Evolutionary conservation across 2,888 invertebrate genomes (phyloP).

Genomic region (Nomada goodeniana): DNA sequence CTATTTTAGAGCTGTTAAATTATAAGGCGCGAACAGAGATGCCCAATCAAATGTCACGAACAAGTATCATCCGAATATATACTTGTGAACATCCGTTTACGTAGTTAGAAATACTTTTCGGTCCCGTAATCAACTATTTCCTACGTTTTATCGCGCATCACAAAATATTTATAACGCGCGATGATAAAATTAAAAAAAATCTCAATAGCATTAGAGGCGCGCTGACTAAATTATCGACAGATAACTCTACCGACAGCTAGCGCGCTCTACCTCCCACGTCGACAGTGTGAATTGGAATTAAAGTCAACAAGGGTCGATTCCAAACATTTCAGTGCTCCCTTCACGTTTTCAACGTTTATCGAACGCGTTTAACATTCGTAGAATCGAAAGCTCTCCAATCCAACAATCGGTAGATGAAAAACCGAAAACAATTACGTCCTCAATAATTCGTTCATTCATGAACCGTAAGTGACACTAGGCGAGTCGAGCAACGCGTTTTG

Average conservation of each 20-base stretch:
- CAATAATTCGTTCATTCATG: neutral
- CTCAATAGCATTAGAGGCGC: neutral
- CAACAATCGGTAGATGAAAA: neutral
- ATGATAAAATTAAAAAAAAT: neutral
- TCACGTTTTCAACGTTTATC: neutral
- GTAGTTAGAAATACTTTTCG: neutral
- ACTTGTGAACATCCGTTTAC: constrained; percentile 17
- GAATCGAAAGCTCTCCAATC: neutral
- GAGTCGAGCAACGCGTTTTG: constrained; percentile 23
- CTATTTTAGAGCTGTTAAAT: constrained; percentile 29
- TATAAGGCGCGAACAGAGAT: constrained; percentile 51
- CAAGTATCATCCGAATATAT: neutral
- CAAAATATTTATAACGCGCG: neutral
- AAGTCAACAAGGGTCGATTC: constrained; percentile 29
- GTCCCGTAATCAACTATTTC: neutral
- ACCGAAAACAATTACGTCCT: neutral
- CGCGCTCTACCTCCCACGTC: constrained; percentile 15
- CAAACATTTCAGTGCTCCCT: constrained; percentile 29
- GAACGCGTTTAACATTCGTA: neutral
- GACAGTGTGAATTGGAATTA: constrained; percentile 26
- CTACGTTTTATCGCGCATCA: neutral
- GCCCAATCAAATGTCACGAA: constrained; percentile 24
- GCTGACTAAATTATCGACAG: constrained; percentile 46
- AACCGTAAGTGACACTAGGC: constrained; percentile 27
- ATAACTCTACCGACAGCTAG: constrained; percentile 3